Evolutionary conservation across 1,140 invertebrate genomes (phyloP).

Genomic region (Dryas iulia): DNA sequence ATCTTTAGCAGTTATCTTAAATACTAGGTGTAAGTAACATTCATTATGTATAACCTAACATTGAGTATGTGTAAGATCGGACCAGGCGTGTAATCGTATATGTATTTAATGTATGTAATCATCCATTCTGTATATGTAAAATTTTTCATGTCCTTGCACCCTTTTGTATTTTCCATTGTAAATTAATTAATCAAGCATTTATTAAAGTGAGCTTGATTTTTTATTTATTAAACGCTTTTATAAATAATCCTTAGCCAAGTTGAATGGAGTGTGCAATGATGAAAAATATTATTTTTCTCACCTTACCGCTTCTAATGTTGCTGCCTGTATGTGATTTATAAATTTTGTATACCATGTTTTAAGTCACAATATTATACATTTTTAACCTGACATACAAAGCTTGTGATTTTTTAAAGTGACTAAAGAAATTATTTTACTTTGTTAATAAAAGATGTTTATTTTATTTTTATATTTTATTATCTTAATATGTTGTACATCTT

Average conservation of each 20-base stretch:
- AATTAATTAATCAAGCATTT: conserved; percentile 13
- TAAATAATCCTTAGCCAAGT: not conserved
- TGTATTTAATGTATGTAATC: conserved; percentile 29
- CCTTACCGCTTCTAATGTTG: not conserved
- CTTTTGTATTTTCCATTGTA: conserved; percentile 8
- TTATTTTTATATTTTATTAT: conserved; percentile 37
- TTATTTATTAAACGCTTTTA: not conserved
- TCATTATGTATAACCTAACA: conserved; percentile 37
- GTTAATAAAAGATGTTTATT: conserved; percentile 36
- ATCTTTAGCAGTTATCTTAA: conserved; percentile 34
- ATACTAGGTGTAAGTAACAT: conserved; percentile 30
- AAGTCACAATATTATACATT: not conserved
- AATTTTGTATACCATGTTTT: not conserved
- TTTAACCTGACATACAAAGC: not conserved
- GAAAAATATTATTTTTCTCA: not conserved
- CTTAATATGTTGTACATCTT: conserved; percentile 10
- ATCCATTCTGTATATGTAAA: conserved; percentile 12
- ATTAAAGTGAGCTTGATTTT: not conserved
- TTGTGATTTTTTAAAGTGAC: not conserved
- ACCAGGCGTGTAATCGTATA: conserved; percentile 41
- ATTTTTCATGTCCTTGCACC: conserved; percentile 15
- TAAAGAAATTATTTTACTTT: conserved; percentile 25
- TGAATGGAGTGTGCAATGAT: not conserved
- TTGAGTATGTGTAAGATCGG: conserved; percentile 39
- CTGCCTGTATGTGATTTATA: not conserved